Percentiles rank a stretch among this genome's conserved stretches.
Evolutionary conservation across 2,113 vertebrate species (phyloP).

Genomic region (Mastomys coucha): DNA sequence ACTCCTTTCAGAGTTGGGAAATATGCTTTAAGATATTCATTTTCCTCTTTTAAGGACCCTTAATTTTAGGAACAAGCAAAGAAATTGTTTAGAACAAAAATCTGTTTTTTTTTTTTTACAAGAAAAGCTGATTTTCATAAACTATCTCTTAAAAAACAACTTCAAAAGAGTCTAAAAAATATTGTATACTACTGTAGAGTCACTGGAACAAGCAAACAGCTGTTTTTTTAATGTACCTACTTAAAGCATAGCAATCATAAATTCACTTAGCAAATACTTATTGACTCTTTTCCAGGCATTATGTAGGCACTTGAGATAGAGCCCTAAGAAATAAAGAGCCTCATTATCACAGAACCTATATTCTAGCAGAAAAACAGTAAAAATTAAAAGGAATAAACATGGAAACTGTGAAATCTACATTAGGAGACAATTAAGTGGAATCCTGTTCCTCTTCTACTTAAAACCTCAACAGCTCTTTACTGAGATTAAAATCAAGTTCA

Average conservation of each 20-base stretch:
- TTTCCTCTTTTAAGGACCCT: slow-evolving; percentile 4
- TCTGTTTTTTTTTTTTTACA: background rate
- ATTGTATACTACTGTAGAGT: background rate
- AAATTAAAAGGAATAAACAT: background rate
- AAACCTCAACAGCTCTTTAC: background rate
- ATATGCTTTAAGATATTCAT: slow-evolving; percentile 31
- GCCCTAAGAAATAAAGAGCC: background rate
- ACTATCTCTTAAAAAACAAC: slow-evolving; percentile 26
- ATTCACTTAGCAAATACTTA: slow-evolving; percentile 45
- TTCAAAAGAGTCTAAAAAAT: background rate
- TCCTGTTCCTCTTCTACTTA: slow-evolving; percentile 18
- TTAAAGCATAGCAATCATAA: slow-evolving; percentile 32
- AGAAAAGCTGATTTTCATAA: slow-evolving; percentile 46
- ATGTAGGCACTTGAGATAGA: background rate
- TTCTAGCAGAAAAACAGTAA: background rate
- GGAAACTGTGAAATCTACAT: background rate
- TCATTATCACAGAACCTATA: background rate
- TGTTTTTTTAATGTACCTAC: background rate
- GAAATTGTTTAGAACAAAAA: slow-evolving; percentile 24
- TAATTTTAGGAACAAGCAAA: slow-evolving; percentile 26
- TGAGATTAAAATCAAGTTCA: slow-evolving; percentile 14
- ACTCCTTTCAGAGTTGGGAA: slow-evolving; percentile 21
- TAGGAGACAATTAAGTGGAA: background rate
- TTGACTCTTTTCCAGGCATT: slow-evolving; percentile 1
- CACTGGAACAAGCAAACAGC: background rate